Percentiles rank a stretch among this genome's conserved stretches.
phyloP scores from a whole-genome alignment of 2,888 invertebrate species.

The Stenotaenia linearis region DNA sequence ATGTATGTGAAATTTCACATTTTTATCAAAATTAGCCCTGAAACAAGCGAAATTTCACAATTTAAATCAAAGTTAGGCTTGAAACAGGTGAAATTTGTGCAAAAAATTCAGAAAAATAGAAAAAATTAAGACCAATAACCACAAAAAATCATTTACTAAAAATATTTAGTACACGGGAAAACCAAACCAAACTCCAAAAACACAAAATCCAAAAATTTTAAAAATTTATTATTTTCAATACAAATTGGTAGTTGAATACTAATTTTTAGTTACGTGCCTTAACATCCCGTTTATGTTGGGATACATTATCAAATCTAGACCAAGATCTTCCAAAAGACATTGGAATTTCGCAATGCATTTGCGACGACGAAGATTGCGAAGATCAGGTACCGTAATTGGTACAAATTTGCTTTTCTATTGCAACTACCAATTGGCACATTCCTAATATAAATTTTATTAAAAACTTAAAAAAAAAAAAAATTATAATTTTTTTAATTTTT shows the following conservation, averaged over 20 bases:
- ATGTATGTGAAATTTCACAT: no score
- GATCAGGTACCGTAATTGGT: slow-evolving; percentile 32
- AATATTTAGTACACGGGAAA: no score
- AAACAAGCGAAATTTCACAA: no score
- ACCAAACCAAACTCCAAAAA: no score
- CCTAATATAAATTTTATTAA: not conserved
- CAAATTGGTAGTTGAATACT: not conserved
- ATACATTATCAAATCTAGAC: slow-evolving; percentile 32
- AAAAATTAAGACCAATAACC: no score
- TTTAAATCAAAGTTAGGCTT: no score
- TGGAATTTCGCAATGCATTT: slow-evolving; percentile 31
- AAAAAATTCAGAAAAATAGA: no score
- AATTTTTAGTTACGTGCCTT: not conserved
- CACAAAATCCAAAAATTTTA: not conserved
- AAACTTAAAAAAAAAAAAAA: not conserved
- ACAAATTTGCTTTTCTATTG: not conserved
- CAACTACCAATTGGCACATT: not conserved
- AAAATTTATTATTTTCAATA: not conserved
- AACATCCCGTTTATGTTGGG: slow-evolving; percentile 28
- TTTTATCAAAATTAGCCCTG: no score
- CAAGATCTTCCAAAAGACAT: slow-evolving; percentile 28
- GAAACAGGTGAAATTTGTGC: no score
- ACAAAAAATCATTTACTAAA: no score
- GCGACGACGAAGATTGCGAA: slow-evolving; percentile 30
- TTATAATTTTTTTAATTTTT: not conserved